Evolutionary conservation across 2,113 vertebrate species (phyloP).

Genomic region (Sphyrna mokarran): DNA sequence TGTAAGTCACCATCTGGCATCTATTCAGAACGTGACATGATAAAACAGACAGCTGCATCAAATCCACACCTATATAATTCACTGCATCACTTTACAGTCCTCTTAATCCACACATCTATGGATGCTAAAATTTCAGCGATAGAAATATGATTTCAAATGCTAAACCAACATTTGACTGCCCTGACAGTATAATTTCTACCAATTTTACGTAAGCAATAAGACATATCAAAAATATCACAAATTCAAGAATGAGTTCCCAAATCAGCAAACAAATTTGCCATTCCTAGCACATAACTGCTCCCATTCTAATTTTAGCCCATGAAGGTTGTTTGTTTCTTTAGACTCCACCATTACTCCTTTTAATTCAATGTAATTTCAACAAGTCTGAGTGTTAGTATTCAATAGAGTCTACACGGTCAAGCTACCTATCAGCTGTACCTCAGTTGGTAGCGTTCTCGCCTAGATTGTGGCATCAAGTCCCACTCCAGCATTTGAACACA

Average conservation of each 20-base stretch:
- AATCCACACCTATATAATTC: neutral
- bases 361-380: neutral
- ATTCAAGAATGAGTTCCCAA: neutral
- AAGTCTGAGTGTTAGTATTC: neutral
- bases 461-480: neutral
- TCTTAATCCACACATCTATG: neutral
- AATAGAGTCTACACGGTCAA: neutral
- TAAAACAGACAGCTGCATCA: neutral
- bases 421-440: no score
- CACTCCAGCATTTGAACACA: neutral
- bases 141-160: neutral
- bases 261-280: neutral
- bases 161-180: neutral
- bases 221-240: neutral
- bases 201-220: neutral
- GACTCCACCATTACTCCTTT: neutral
- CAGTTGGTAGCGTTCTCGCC: neutral
- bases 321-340: neutral
- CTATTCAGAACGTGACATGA: neutral
- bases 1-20: conserved; percentile 6
- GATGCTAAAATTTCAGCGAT: neutral
- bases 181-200: neutral
- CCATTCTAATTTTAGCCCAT: neutral
- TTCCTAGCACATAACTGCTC: neutral
- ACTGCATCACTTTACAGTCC: neutral